These are phyloP conservation scores for Rotaria magnacalcarata DNA, from an alignment of 2,888 invertebrate species.

Conservation along the genomic window DNA sequence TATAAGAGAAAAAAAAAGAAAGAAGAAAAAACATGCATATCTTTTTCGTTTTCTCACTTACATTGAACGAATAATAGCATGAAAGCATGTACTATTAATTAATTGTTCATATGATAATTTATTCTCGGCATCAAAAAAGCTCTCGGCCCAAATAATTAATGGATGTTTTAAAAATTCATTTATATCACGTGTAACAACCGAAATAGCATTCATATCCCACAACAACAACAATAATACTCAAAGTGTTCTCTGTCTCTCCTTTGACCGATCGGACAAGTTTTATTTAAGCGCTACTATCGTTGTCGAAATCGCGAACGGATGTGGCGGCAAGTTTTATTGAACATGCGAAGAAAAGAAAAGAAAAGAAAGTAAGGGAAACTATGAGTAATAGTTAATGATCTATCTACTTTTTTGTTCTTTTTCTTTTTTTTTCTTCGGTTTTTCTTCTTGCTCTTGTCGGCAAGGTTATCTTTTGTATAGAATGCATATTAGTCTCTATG, in stretches of 20 bases:
- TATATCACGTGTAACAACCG: background rate
- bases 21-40: too few relatives aligned
- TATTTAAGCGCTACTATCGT: background rate
- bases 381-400: too few relatives aligned
- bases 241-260: background rate
- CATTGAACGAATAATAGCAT: conserved; percentile 15
- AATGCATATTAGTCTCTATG: background rate
- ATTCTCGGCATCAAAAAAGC: background rate
- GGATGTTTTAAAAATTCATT: conserved; percentile 22
- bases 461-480: background rate
- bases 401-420: background rate
- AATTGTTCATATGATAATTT: background rate
- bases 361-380: too few relatives aligned
- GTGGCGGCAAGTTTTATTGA: background rate
- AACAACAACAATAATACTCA: background rate
- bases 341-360: background rate
- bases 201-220: background rate
- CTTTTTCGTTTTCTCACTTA: background rate
- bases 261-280: conserved; percentile 5
- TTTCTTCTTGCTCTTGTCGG: background rate
- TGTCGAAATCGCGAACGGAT: background rate
- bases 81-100: conserved; percentile 12
- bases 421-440: background rate
- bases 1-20: background rate
- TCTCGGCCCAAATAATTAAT: background rate